Evolutionary conservation across 1,140 invertebrate genomes (phyloP).

Genomic region (Drosophila parvula): DNA sequence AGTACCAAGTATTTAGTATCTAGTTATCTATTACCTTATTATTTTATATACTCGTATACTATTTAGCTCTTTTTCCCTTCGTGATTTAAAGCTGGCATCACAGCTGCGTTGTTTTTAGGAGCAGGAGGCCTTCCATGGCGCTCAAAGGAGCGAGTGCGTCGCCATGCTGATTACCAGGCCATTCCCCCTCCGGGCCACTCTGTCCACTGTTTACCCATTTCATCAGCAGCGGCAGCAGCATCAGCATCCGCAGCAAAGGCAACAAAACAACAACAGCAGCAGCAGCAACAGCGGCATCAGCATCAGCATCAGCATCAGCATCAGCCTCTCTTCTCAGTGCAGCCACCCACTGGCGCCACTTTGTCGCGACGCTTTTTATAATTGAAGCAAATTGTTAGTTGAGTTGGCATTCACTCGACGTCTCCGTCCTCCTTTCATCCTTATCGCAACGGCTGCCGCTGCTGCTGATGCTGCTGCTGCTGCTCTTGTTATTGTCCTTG

Average conservation of each 20-base stretch:
- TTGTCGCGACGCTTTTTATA: constrained; percentile 82
- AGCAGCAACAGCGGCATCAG: constrained; percentile 22
- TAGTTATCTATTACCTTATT: neutral
- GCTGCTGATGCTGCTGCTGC: constrained; percentile 6
- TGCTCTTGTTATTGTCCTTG: constrained; percentile 52
- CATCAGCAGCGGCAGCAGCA: constrained; percentile 33
- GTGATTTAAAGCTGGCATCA: neutral
- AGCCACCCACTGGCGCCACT: constrained; percentile 67
- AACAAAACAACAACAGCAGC: constrained; percentile 24
- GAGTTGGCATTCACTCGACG: constrained; percentile 73
- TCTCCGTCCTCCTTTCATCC: constrained; percentile 9
- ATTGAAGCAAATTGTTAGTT: constrained; percentile 81
- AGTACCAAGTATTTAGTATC: neutral
- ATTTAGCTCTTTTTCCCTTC: neutral
- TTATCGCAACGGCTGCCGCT: constrained; percentile 6
- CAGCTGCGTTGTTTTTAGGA: neutral
- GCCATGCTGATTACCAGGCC: constrained; percentile 63
- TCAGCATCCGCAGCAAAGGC: constrained; percentile 14
- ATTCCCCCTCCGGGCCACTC: constrained; percentile 40
- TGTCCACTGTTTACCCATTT: constrained; percentile 64
- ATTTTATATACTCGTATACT: neutral
- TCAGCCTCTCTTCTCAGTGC: constrained; percentile 18
- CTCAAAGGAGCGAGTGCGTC: constrained; percentile 50
- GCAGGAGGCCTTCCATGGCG: constrained; percentile 22
- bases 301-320: constrained; percentile 22